These are phyloP conservation scores for Entomyzon cyanotis DNA, from an alignment of 2,113 vertebrate species.

Conservation along the genomic window DNA sequence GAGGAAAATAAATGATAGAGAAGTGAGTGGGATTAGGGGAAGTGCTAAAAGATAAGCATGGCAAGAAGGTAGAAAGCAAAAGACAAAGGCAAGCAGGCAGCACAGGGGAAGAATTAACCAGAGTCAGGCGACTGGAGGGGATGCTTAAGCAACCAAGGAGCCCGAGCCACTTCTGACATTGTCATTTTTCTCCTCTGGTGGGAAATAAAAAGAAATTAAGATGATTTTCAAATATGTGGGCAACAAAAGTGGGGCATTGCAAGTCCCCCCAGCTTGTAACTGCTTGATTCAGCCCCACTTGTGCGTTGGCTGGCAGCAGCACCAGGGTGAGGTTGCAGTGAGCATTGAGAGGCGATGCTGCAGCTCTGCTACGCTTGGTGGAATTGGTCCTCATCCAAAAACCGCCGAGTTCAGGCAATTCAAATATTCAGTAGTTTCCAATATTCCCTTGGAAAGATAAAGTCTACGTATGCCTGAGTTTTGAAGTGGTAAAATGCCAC, in stretches of 20 bases:
- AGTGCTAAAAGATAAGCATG: constrained; percentile 30
- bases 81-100: neutral
- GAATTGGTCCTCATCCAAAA: neutral
- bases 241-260: neutral
- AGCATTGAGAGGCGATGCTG: fast-evolving
- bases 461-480: neutral
- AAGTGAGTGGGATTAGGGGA: constrained; percentile 30
- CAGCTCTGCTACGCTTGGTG: neutral
- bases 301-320: neutral
- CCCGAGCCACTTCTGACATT: fast-evolving
- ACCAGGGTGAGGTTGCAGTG: neutral
- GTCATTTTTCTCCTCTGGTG: neutral
- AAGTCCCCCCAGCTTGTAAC: neutral
- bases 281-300: neutral
- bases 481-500: constrained; percentile 58
- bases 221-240: neutral
- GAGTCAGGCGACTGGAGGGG: neutral
- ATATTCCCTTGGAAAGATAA: constrained; percentile 9
- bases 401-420: neutral
- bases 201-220: neutral
- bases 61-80: neutral
- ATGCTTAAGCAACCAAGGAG: fast-evolving
- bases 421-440: neutral
- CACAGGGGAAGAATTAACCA: neutral
- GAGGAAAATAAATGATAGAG: constrained; percentile 37